These are phyloP conservation scores for Magallana gigas DNA, from an alignment of 1,140 invertebrate species.

Conservation along the genomic window DNA sequence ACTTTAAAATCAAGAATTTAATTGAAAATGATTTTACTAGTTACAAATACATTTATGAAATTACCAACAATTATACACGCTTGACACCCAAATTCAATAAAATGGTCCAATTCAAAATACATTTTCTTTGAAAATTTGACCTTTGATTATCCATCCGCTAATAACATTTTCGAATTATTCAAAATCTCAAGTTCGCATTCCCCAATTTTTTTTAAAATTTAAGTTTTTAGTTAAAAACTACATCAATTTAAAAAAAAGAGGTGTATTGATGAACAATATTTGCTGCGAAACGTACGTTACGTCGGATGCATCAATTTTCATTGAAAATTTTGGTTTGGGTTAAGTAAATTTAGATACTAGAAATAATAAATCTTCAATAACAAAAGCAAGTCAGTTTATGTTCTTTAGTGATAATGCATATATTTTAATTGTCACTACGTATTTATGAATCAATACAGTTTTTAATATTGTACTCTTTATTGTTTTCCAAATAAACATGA, in stretches of 20 bases:
- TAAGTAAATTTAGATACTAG: background rate
- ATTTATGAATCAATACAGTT: conserved; percentile 11
- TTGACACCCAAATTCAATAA: background rate
- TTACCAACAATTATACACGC: too few relatives aligned
- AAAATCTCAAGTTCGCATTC: conserved; percentile 15
- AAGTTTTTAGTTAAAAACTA: conserved; percentile 17
- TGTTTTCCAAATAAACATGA: conserved; percentile 1
- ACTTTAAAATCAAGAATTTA: too few relatives aligned
- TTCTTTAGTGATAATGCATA: background rate
- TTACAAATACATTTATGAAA: too few relatives aligned
- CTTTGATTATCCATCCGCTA: background rate
- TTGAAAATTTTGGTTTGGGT: background rate
- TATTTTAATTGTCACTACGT: conserved; percentile 21
- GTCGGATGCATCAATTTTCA: background rate
- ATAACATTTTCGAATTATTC: conserved; percentile 6
- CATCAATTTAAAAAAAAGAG: background rate
- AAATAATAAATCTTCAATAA: background rate
- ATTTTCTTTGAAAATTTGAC: conserved; percentile 1
- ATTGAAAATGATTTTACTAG: too few relatives aligned
- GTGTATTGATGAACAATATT: background rate
- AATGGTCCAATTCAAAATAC: conserved; percentile 11
- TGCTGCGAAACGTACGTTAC: conserved; percentile 21
- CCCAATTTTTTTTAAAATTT: background rate
- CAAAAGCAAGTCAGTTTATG: background rate
- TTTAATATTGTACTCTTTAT: conserved; percentile 7